Percentiles rank a stretch among this genome's conserved stretches.
Conservation (phyloP, 2,797 vertebrate species). For the Cyclopterus lumpus region DNA sequence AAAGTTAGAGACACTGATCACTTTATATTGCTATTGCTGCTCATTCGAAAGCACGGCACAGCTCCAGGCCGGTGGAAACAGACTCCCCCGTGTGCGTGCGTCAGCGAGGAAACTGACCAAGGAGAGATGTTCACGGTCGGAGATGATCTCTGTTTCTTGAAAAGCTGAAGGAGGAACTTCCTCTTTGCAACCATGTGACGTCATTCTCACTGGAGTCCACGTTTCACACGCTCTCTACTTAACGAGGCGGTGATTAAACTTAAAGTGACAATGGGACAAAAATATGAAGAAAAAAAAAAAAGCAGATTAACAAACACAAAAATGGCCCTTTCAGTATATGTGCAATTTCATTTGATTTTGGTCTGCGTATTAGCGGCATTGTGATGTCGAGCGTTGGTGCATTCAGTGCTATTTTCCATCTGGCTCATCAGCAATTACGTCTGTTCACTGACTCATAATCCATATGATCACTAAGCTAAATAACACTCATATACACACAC, state of each 20-base stretch:
- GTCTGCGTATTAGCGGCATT: conserved; percentile 4
- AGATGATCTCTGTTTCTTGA: background rate
- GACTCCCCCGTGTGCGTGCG: background rate
- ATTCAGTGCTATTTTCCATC: conserved; percentile 31
- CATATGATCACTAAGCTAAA: conserved; percentile 22
- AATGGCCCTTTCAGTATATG: background rate
- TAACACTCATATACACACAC: background rate
- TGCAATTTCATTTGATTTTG: background rate
- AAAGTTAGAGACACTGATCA: background rate
- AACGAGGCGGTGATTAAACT: background rate
- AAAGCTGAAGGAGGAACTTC: background rate
- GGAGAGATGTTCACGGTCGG: background rate
- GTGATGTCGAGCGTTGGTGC: background rate
- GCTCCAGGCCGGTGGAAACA: background rate
- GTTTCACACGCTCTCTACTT: background rate
- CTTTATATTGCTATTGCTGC: background rate
- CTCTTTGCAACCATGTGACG: rapidly evolving
- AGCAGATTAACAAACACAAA: background rate
- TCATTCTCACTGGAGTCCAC: background rate
- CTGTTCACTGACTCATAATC: conserved; percentile 30
- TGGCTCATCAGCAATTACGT: conserved; percentile 27
- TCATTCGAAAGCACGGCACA: background rate
- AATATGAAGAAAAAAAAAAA: background rate
- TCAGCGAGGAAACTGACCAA: background rate
- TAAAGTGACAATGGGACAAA: background rate